Evolutionary conservation across 2,888 invertebrate species (phyloP).

Genomic region (Drosophila yooni): DNA sequence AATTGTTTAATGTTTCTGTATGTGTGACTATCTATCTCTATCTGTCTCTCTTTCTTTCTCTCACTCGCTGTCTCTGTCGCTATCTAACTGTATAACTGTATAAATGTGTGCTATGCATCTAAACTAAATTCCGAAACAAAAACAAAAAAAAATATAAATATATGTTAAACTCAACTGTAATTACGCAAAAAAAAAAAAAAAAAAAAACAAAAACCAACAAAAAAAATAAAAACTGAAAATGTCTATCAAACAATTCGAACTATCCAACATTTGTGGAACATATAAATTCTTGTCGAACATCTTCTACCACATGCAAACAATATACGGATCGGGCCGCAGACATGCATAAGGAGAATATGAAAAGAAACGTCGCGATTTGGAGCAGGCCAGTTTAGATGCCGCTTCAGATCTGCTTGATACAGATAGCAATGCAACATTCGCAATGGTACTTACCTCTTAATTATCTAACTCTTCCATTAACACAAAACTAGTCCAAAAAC

Average conservation of each 20-base stretch:
- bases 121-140: constrained; percentile 45
- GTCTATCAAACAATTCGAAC: constrained; percentile 30
- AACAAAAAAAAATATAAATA: constrained; percentile 24
- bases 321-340: constrained; percentile 88
- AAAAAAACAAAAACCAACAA: constrained; percentile 17
- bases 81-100: constrained; percentile 74
- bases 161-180: constrained; percentile 47
- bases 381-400: constrained; percentile 94
- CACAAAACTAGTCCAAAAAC: background rate
- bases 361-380: constrained; percentile 94
- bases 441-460: constrained; percentile 90
- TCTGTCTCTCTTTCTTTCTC: constrained; percentile 71
- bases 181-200: constrained; percentile 31
- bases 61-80: constrained; percentile 67
- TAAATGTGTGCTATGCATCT: constrained; percentile 70
- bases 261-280: constrained; percentile 82
- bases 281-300: constrained; percentile 85
- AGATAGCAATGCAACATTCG: constrained; percentile 95
- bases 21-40: constrained; percentile 70
- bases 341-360: constrained; percentile 93
- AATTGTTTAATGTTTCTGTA: constrained; percentile 67
- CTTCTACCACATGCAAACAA: constrained; percentile 89
- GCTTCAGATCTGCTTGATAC: constrained; percentile 94
- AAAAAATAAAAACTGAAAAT: constrained; percentile 12
- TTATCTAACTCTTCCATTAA: constrained; percentile 40